phyloP scores from a whole-genome alignment of 1,140 invertebrate genomes.

The Hycleus cichorii region DNA sequence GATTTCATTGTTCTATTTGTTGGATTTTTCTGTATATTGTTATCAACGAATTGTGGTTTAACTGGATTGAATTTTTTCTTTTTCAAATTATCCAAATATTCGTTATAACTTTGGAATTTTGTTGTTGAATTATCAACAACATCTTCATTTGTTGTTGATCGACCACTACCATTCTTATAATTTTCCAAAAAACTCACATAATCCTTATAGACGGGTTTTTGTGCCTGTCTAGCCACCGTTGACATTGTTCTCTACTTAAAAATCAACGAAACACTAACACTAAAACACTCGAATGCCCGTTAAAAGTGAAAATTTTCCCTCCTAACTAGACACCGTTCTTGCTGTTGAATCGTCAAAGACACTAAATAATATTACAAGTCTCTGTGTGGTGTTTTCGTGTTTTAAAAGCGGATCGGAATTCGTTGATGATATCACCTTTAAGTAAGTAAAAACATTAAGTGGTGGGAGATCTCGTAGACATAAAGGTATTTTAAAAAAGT shows the following conservation, averaged over 20 bases:
- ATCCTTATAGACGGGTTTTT: constrained; percentile 22
- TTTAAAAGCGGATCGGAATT: constrained; percentile 10
- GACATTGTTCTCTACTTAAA: neutral
- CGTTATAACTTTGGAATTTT: constrained; percentile 14
- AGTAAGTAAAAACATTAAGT: neutral
- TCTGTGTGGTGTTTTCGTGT: neutral
- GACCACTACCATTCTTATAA: constrained; percentile 20
- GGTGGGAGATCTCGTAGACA: constrained; percentile 1
- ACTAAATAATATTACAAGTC: too few species aligned
- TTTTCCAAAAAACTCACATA: constrained; percentile 30
- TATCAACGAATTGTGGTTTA: constrained; percentile 10
- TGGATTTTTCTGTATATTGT: neutral
- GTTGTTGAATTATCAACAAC: constrained; percentile 6
- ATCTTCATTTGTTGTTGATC: neutral
- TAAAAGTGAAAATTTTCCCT: constrained; percentile 3
- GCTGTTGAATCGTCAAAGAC: neutral
- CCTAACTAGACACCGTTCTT: neutral
- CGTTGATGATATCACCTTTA: constrained; percentile 13
- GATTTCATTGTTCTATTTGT: constrained; percentile 25
- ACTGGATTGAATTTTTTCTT: constrained; percentile 27
- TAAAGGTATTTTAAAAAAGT: neutral
- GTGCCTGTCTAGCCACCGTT: neutral
- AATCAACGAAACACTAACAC: constrained; percentile 1
- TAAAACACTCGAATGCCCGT: neutral
- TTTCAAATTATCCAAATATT: constrained; percentile 26